Conservation (phyloP, 2,888 invertebrate genomes). For the Eubasilissa splendida region DNA sequence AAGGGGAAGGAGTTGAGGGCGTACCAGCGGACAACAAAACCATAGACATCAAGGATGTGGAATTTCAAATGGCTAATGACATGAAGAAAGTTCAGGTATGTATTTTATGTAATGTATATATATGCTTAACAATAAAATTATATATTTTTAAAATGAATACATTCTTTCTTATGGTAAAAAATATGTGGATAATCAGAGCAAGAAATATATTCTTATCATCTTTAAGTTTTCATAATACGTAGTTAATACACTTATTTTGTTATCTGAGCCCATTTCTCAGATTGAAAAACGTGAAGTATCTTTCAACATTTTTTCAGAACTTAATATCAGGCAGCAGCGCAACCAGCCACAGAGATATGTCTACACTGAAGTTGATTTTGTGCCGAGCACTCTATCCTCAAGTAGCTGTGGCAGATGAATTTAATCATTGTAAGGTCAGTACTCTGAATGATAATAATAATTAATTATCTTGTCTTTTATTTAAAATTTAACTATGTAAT, state of each 20-base stretch:
- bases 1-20: slow-evolving; percentile 74
- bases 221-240: no score
- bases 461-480: no score
- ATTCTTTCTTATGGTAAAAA: no score
- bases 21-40: slow-evolving; percentile 69
- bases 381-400: slow-evolving; percentile 97
- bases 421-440: slow-evolving; percentile 88
- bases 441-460: background rate
- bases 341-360: slow-evolving; percentile 78
- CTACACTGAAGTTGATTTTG: slow-evolving; percentile 84
- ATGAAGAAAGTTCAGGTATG: slow-evolving; percentile 79
- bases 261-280: no score
- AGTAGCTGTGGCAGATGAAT: slow-evolving; percentile 94
- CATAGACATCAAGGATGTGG: slow-evolving; percentile 87
- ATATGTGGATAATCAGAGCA: no score
- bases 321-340: slow-evolving; percentile 77
- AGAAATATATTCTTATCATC: no score
- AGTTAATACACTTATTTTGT: no score
- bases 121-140: background rate
- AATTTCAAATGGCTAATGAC: slow-evolving; percentile 88
- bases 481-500: no score
- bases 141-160: no score
- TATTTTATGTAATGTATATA: background rate
- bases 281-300: no score
- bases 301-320: slow-evolving; percentile 64